phyloP scores from a whole-genome alignment of 2,888 invertebrate genomes.

The Dryadula phaetusa region DNA sequence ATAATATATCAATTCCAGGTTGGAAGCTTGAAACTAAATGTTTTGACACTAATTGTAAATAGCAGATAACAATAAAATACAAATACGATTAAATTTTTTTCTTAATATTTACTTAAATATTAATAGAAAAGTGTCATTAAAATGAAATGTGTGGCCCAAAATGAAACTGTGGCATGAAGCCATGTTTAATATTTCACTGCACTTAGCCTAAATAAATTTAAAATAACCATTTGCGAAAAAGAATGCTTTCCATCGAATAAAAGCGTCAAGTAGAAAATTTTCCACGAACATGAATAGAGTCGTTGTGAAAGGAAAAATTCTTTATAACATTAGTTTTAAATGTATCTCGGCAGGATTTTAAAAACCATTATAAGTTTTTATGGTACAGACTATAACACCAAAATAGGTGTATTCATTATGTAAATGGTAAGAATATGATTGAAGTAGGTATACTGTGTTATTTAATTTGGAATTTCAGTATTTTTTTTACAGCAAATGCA shows the following conservation, averaged over 20 bases:
- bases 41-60: too few relatives aligned
- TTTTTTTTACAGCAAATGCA: too few relatives aligned
- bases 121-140: constrained; percentile 6
- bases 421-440: neutral
- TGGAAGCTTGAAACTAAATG: too few relatives aligned
- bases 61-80: too few relatives aligned
- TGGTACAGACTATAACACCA: constrained; percentile 4
- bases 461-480: too few relatives aligned
- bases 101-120: too few relatives aligned
- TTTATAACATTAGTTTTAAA: constrained; percentile 42
- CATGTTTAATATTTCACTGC: constrained; percentile 21
- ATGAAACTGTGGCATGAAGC: constrained; percentile 7
- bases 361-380: constrained; percentile 35
- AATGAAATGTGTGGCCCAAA: constrained; percentile 13
- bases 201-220: constrained; percentile 39
- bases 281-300: constrained; percentile 35
- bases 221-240: constrained; percentile 40
- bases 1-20: too few relatives aligned
- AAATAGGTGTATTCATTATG: constrained; percentile 11
- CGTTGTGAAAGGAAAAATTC: constrained; percentile 39
- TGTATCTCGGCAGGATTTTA: constrained; percentile 39
- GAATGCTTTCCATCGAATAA: constrained; percentile 35
- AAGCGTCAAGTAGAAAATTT: constrained; percentile 43
- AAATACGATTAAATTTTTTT: too few relatives aligned
- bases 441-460: too few relatives aligned